Evolutionary conservation across 2,888 invertebrate species (phyloP).

Genomic region (Coleophora flavipennella): DNA sequence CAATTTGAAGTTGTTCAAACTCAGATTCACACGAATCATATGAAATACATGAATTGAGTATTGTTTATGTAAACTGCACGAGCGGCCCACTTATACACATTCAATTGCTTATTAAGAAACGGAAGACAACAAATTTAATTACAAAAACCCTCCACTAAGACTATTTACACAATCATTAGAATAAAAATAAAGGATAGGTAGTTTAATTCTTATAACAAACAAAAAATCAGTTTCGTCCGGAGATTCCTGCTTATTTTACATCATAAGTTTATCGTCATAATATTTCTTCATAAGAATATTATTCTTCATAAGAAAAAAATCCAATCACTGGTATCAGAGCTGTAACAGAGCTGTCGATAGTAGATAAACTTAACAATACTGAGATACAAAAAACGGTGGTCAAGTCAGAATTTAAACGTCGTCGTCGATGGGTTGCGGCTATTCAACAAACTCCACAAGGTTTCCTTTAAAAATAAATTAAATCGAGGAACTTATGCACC

Average conservation of each 20-base stretch:
- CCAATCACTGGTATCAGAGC: slow-evolving; percentile 21
- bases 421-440: slow-evolving; percentile 28
- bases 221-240: slow-evolving; percentile 22
- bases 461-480: slow-evolving; percentile 28
- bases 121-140: slow-evolving; percentile 50
- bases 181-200: slow-evolving; percentile 31
- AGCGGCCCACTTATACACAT: slow-evolving; percentile 33
- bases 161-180: slow-evolving; percentile 32
- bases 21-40: slow-evolving; percentile 3
- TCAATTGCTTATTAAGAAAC: slow-evolving; percentile 35
- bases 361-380: slow-evolving; percentile 63
- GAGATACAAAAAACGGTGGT: slow-evolving; percentile 52
- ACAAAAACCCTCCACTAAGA: slow-evolving; percentile 18
- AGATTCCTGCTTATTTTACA: slow-evolving; percentile 28
- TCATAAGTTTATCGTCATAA: slow-evolving; percentile 2
- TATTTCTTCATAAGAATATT: background rate
- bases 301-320: background rate
- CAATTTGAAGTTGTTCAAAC: slow-evolving; percentile 26
- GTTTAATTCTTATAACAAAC: slow-evolving; percentile 20
- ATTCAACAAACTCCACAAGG: slow-evolving; percentile 15
- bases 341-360: slow-evolving; percentile 8
- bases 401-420: slow-evolving; percentile 28
- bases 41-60: slow-evolving; percentile 11
- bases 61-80: slow-evolving; percentile 8
- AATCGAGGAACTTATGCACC: slow-evolving; percentile 42